Percentiles rank a stretch among this genome's conserved stretches.
Evolutionary conservation across 2,888 invertebrate genomes (phyloP).

Genomic region (Synergus laeviventris): DNA sequence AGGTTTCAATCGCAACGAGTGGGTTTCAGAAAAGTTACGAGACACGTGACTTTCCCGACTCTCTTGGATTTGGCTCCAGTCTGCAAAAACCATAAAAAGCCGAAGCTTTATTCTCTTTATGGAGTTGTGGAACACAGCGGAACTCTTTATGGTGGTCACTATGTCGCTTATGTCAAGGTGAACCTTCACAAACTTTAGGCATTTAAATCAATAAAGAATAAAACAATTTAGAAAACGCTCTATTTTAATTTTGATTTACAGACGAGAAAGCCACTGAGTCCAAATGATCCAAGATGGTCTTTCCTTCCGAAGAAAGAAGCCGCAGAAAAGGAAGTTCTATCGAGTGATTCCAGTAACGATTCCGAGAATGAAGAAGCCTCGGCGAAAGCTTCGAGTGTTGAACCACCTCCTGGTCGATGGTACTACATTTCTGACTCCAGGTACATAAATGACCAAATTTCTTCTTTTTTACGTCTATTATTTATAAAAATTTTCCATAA

Average conservation of each 20-base stretch:
- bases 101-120: constrained; percentile 89
- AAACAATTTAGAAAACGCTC: too few relatives aligned
- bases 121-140: constrained; percentile 98
- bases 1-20: constrained; percentile 87
- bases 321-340: constrained; percentile 56
- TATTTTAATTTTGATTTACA: constrained; percentile 45
- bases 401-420: constrained; percentile 88
- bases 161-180: constrained; percentile 96
- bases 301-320: constrained; percentile 81
- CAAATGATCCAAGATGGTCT: constrained; percentile 84
- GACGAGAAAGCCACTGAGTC: constrained; percentile 79
- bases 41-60: constrained; percentile 91
- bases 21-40: constrained; percentile 88
- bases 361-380: constrained; percentile 74
- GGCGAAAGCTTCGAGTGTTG: constrained; percentile 71
- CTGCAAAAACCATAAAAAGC: constrained; percentile 83
- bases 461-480: neutral
- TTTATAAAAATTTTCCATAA: neutral
- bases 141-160: constrained; percentile 91
- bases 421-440: constrained; percentile 95
- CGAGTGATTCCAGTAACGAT: constrained; percentile 73
- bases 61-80: constrained; percentile 93
- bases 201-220: constrained; percentile 8
- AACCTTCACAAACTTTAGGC: constrained; percentile 43
- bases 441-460: constrained; percentile 54